Base-by-base conservation (phyloP, 2,797 vertebrate genomes). In the Eurystomus glaucurus region DNA sequence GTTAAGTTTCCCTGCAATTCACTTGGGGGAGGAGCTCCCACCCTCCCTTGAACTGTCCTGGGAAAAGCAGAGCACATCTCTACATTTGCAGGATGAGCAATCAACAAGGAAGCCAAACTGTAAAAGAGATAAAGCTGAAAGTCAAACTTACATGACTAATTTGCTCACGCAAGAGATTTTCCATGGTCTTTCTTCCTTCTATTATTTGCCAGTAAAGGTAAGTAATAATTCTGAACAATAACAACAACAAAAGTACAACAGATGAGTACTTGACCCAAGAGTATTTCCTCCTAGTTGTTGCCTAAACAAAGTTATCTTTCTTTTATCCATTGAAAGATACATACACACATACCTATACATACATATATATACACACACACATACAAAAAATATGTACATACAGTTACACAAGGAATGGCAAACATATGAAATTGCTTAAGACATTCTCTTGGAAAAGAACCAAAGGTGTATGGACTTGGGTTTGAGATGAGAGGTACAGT, bases 191-290 rank as follows among this genome's bases (percentile, higher is more conserved):
- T 92, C 99, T 99, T 85, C 99, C 99, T 90, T 98, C 95, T 92
- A 98, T 98, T 92, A 99, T 98, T 98, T 99, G 97, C 99, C 98
- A 99, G 97, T 99, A 98, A 93, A 99, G 93, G 90, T 99, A 99
- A 65, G 98, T 98, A 91, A 99, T 75, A 85, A 99, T 97, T 71
- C 99, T 99, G 94, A 64, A 98, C 50, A 66, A 94, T 84, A 41
- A 69, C 65, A 79, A 20, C 57, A 46, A 41, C 64, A 64, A 33
- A 64, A 33, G 23, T 69, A 5, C 57, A 85, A 45, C 17, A 52
- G 26, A 52, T n/a, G 3, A 91, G 35, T 37, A 48, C 7, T 74
- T n/a, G 39, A 54, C 13, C 29, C n/a, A 10, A 4, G 10, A 48
- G 29, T 8, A 33, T 22, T 88, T 66, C 14, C 29, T 90, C 37